Percentiles rank a stretch among this genome's conserved stretches.
Evolutionary conservation across 2,797 vertebrate species (phyloP).

Genomic region (Thaleichthys pacificus): DNA sequence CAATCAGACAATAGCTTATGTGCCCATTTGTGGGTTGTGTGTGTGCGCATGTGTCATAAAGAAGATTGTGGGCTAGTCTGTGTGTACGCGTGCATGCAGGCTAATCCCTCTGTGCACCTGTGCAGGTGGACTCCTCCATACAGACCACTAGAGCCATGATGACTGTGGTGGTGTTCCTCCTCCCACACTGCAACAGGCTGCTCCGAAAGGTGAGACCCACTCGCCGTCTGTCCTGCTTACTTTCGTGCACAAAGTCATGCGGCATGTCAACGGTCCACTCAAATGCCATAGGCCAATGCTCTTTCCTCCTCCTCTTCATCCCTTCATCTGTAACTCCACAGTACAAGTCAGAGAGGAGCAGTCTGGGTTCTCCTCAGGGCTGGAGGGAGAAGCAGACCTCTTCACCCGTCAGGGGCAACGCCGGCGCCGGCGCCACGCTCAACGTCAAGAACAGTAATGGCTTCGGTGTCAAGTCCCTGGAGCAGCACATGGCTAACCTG

Average conservation of each 20-base stretch:
- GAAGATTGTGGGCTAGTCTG: neutral
- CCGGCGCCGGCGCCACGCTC: conserved; percentile 32
- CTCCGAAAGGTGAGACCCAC: conserved; percentile 78
- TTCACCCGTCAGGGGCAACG: conserved; percentile 73
- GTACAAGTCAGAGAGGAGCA: conserved; percentile 80
- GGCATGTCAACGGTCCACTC: neutral
- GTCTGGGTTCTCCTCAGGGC: conserved; percentile 76
- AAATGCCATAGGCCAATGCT: neutral
- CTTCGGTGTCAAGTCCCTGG: conserved; percentile 80
- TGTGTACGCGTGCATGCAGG: neutral
- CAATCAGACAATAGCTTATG: neutral
- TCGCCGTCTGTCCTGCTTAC: neutral
- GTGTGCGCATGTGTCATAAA: neutral
- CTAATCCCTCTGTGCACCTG: conserved; percentile 2
- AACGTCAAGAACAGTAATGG: conserved; percentile 80
- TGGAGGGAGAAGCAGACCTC: conserved; percentile 82
- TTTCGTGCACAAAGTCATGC: neutral
- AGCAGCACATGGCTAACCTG: conserved; percentile 82
- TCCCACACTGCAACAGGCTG: conserved; percentile 86
- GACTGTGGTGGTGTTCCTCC: conserved; percentile 80
- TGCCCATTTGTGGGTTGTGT: neutral
- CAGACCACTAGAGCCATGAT: conserved; percentile 84
- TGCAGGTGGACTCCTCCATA: conserved; percentile 91
- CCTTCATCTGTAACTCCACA: conserved; percentile 45
- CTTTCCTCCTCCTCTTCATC: neutral